Base-by-base conservation (phyloP, 2,113 vertebrate genomes). In the Calypte anna region DNA sequence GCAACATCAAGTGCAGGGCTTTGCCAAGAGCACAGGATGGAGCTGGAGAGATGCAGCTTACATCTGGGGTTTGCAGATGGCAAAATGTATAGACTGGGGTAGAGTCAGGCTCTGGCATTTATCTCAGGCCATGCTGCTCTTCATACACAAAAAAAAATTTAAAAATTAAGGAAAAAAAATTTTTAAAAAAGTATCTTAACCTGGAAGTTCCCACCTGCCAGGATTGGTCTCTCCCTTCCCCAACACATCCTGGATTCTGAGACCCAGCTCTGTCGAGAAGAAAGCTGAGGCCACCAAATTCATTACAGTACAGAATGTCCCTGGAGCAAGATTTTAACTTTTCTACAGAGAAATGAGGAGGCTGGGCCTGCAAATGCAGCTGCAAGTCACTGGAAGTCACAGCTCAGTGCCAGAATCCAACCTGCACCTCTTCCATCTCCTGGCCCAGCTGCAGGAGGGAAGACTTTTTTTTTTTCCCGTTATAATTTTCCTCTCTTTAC, bases 281-380 rank as follows among this genome's bases (percentile, higher is more conserved):
- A 25, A 73, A 66, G 40, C 25, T 3, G 51, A 90, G 66, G 8
- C 28, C 36, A 63, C n/a, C 21, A 12, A 73, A 46, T 43, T 69
- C 75, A 28, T 57, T 20, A 53, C 66, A 24, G 30, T 11, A 33
- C 4, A n/a, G 63, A 61, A 20, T 25, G 38, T 44, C 24, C 10
- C n/a, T 40, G 20, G 68, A 69, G 67, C 17, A 63, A 44, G 27
- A 17, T 53, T 80, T 66, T 23, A 63, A 31, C 23, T 79, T 16
- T 53, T 46, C 3, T 9, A 5, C 30, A 14, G 6, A 54, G 50
- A 62, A 36, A 12, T 10, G 6, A 75, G 77, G 77, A 74, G 28
- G 66, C 48, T 72, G 28, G 53, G 40, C n/a, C 40, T 30, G 31
- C 64, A 51, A 57, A 9, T 0, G 0, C 31, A 61, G 36, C 21